phyloP scores from a whole-genome alignment of 2,888 invertebrate genomes.

The Cylloceria caligata region DNA sequence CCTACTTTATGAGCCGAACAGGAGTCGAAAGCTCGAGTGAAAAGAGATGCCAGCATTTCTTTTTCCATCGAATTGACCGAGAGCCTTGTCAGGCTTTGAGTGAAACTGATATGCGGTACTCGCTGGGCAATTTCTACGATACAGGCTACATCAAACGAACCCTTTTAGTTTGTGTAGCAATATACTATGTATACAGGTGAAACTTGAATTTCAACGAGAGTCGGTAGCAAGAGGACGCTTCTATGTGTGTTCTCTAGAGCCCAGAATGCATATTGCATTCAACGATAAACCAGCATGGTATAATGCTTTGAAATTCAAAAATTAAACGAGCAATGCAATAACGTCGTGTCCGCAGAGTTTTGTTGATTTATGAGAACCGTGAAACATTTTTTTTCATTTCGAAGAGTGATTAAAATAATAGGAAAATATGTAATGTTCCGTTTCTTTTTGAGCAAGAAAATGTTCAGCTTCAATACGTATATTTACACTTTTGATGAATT shows the following conservation, averaged over 20 bases:
- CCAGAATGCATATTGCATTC: conserved; percentile 26
- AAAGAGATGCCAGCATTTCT: conserved; percentile 32
- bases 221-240: conserved; percentile 13
- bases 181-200: conserved; percentile 11
- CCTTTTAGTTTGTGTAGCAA: conserved; percentile 23
- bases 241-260: not conserved
- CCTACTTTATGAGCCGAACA: conserved; percentile 35
- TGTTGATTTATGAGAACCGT: not conserved
- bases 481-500: too few species aligned
- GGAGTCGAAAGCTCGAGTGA: conserved; percentile 12
- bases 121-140: conserved; percentile 8
- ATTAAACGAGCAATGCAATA: conserved; percentile 36
- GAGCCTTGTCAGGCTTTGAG: conserved; percentile 46
- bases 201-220: conserved; percentile 40
- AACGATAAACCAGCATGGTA: not conserved
- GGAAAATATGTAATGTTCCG: too few species aligned
- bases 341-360: conserved; percentile 13
- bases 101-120: conserved; percentile 8
- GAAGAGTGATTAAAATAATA: too few species aligned
- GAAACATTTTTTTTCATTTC: not conserved
- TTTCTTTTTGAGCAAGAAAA: too few species aligned
- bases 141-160: not conserved
- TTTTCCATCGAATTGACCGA: conserved; percentile 36
- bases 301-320: conserved; percentile 25
- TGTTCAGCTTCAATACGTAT: too few species aligned